phyloP scores from a whole-genome alignment of 1,140 invertebrate genomes.

The Meloidogyne hapla region DNA sequence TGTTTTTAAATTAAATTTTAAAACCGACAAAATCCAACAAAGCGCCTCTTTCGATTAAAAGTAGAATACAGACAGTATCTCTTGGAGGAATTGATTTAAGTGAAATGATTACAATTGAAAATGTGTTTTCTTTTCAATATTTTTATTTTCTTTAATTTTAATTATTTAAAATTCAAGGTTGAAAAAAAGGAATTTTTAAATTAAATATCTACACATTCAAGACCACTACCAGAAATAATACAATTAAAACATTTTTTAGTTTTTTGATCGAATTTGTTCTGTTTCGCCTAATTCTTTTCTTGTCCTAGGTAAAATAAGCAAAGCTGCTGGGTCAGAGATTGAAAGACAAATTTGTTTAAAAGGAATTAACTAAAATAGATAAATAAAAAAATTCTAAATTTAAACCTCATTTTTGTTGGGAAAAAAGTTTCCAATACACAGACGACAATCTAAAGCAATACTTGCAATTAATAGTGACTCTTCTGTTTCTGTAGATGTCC shows the following conservation, averaged over 20 bases:
- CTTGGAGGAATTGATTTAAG: too few species aligned
- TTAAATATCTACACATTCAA: constrained; percentile 3
- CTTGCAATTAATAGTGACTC: neutral
- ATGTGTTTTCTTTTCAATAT: too few species aligned
- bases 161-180: too few species aligned
- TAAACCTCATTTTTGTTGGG: neutral
- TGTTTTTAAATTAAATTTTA: too few species aligned
- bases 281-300: neutral
- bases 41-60: too few species aligned
- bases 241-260: neutral
- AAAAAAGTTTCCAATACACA: neutral
- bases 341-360: neutral
- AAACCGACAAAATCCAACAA: too few species aligned
- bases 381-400: neutral
- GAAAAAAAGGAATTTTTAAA: too few species aligned
- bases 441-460: constrained; percentile 7
- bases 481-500: too few species aligned
- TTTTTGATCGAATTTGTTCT: neutral
- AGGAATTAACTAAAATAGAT: neutral
- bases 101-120: too few species aligned
- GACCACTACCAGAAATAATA: neutral
- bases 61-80: too few species aligned
- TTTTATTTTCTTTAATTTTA: too few species aligned
- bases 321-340: constrained; percentile 13
- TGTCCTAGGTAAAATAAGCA: constrained; percentile 14